Percentiles rank a stretch among this genome's conserved stretches.
These are phyloP conservation scores for Chrosomus eos DNA, from an alignment of 2,797 vertebrate genomes.

Conservation along the genomic window DNA sequence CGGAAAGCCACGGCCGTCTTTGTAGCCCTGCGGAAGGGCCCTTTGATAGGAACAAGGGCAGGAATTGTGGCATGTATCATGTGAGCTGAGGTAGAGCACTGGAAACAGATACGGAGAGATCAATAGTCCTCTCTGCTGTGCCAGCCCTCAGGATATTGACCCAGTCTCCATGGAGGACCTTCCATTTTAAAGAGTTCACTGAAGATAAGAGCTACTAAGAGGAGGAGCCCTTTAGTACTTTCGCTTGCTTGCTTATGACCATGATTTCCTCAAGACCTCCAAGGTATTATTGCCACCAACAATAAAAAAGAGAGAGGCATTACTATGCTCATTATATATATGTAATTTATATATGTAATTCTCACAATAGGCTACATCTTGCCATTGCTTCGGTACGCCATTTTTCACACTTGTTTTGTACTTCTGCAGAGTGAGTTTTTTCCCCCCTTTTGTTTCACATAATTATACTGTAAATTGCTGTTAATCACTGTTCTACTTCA, in stretches of 20 bases:
- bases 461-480: constrained; percentile 64
- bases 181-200: constrained; percentile 58
- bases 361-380: constrained; percentile 3
- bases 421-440: constrained; percentile 29
- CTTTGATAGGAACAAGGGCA: constrained; percentile 58
- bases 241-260: constrained; percentile 36
- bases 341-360: not conserved
- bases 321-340: not conserved
- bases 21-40: constrained; percentile 60
- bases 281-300: constrained; percentile 48
- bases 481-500: constrained; percentile 61
- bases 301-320: not conserved
- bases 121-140: constrained; percentile 65
- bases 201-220: constrained; percentile 61
- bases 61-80: constrained; percentile 59
- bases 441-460: constrained; percentile 58
- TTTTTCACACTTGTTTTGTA: constrained; percentile 38
- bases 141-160: constrained; percentile 63
- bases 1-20: constrained; percentile 54
- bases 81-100: constrained; percentile 61
- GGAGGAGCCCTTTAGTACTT: constrained; percentile 54
- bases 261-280: constrained; percentile 47
- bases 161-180: constrained; percentile 59
- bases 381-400: not conserved
- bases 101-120: constrained; percentile 66